A percentile compares a stretch with the other conserved stretches of the same genome.
Conservation (phyloP, 1,140 invertebrate genomes). For the Zaprionus ghesquierei region DNA sequence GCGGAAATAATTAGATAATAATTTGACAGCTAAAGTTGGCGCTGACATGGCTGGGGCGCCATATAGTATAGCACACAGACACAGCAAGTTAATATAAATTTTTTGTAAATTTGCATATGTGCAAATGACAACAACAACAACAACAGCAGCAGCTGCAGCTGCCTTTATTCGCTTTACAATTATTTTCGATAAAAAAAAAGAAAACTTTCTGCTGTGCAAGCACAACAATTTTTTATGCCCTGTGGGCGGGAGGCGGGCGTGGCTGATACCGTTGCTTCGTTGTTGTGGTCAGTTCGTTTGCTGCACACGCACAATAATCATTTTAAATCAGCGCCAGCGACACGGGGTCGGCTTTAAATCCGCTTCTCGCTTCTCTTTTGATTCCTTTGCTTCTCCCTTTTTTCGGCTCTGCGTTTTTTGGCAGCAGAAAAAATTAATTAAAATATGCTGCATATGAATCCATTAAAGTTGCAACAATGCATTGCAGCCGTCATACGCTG, state of each 20-base stretch:
- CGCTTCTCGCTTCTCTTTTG: not conserved
- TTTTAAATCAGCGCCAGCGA: slow-evolving; percentile 59
- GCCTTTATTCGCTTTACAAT: slow-evolving; percentile 22
- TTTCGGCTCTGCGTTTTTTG: slow-evolving; percentile 24
- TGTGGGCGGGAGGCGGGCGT: no score
- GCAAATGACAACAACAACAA: slow-evolving; percentile 6
- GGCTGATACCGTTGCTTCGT: not conserved
- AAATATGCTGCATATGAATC: slow-evolving; percentile 68
- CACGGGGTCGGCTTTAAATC: slow-evolving; percentile 25
- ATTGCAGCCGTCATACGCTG: slow-evolving; percentile 24
- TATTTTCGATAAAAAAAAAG: slow-evolving; percentile 10
- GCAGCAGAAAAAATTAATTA: slow-evolving; percentile 62
- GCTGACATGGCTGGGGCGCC: not conserved
- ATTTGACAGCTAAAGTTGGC: not conserved
- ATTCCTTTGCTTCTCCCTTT: not conserved
- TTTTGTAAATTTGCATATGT: slow-evolving; percentile 26
- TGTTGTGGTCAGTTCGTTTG: slow-evolving; percentile 27
- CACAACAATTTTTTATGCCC: not conserved
- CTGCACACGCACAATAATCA: slow-evolving; percentile 36
- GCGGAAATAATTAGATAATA: slow-evolving; percentile 37
- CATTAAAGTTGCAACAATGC: slow-evolving; percentile 55
- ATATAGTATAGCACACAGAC: no score
- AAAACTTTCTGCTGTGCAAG: slow-evolving; percentile 10
- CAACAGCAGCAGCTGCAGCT: slow-evolving; percentile 1
- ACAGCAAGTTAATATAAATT: slow-evolving; percentile 12